Base-by-base conservation (phyloP, 2,113 vertebrate species). In the Odobenus rosmarus region DNA sequence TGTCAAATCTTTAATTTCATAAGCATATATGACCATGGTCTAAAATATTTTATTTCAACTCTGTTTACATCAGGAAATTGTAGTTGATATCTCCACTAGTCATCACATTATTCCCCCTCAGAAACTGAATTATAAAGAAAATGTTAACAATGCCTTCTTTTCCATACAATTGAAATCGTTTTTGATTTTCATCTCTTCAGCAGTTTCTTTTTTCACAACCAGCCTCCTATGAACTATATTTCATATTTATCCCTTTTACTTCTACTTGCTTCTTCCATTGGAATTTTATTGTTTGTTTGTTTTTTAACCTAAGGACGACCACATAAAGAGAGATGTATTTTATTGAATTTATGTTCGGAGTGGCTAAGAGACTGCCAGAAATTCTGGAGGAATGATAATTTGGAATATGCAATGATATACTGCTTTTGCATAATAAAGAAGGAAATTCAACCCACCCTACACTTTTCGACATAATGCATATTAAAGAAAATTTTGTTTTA, bases 291-390 rank as follows among this genome's bases (percentile, higher is more conserved):
- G 24, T 87, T 76, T 91, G 11, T 84, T 93, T 95, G 46, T 87
- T 87, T 90, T 96, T 92, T 42, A 89, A 88, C 55, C 55, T 93
- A 81, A 36, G 31, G 23, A 31, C 3, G 88, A 11, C 67, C 23
- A 86, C 23, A 59, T 71, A 91, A 88, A 85, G 23, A 83, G 11
- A 90, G 28, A 21, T 4, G 0, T 26, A 36, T 85, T 85, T 89
- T 94, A 81, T 36, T 93, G 88, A 91, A 90, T 93, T 95, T 90
- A 36, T 95, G 53, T 91, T 90, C 26, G 61, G 31, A 76, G 31
- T 90, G 42, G 21, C 7, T 69, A 79, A 93, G 13, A 61, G 31
- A 31, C 11, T 93, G 51, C 31, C 11, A 2, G 31, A 21, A 86
- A 95, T 93, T 96, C 28, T 81, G 4, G 15, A 59, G 31, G 19